Evolutionary conservation across 2,797 vertebrate species (phyloP), one percentile per base, ranked within the genome.

Genomic region (Cheirogaleus major): DNA sequence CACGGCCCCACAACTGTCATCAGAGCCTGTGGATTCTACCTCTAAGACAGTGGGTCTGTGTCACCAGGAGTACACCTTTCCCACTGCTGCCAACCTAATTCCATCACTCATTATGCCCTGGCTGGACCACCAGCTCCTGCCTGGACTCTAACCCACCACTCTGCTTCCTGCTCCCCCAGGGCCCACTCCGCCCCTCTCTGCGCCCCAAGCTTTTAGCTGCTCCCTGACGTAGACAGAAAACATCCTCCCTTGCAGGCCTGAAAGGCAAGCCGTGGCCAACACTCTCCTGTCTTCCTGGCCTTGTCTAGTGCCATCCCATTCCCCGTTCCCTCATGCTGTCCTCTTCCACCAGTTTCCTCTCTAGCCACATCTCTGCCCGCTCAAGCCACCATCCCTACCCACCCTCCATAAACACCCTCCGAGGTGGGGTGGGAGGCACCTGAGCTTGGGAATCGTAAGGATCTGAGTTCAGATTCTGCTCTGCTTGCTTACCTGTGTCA

Each of bases 21-120:
- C 13, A 17, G 12, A 17, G 55, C 35, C 95, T 23, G 14, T 3
- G 45, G 35, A 9, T 14, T 27, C 41, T 4, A 13, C n/a, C 61
- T 50, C 23, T 0, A 0, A 0, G 43, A 84, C 1, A 23, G 69
- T 2, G 30, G 17, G 22, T 48, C 4, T 20, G n/a, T 7, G 8
- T 41, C 55, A 43, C 63, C 63, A 38, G 6, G 17, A 55, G 50
- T 27, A 17, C 22, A 55, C 35, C 59, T 67, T 6, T 52, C 61
- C 45, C 41, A 3, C 3, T 4, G 14, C 72, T 35, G 23, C 82
- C 23, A 9, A 25, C 48, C 30, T 2, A 12, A 20, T 32, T 20
- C 10, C 1, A 7, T 35, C 10, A 0, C 11, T 67, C 35, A 7
- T 6, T 15, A 43, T 41, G 30, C 20, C 15, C 63, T 1, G 3